Conservation (phyloP, 2,797 vertebrate genomes). For the Telmatherina bonti region DNA sequence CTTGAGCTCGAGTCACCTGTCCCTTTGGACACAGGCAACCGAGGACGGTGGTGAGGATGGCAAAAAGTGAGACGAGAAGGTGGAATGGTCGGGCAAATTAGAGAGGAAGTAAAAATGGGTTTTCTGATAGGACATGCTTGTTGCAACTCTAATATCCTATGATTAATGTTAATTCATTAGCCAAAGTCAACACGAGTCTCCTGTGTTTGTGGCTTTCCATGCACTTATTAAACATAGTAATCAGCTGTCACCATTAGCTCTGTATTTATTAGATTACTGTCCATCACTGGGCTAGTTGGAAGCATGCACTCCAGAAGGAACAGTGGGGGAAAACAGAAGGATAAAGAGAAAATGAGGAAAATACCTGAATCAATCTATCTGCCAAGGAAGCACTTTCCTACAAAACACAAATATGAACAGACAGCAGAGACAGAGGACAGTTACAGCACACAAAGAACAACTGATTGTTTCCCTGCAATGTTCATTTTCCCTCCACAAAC, state of each 20-base stretch:
- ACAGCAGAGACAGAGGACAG: slow-evolving; percentile 88
- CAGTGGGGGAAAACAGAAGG: slow-evolving; percentile 19
- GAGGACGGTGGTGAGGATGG: slow-evolving; percentile 69
- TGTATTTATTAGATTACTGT: slow-evolving; percentile 9
- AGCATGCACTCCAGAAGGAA: slow-evolving; percentile 68
- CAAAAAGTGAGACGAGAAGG: slow-evolving; percentile 44
- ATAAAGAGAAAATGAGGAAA: slow-evolving; percentile 73
- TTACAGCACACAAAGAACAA: slow-evolving; percentile 85
- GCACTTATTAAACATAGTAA: slow-evolving; percentile 48
- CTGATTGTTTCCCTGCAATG: slow-evolving; percentile 79
- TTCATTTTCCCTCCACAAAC: slow-evolving; percentile 82
- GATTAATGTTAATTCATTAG: slow-evolving; percentile 26
- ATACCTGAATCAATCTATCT: slow-evolving; percentile 99
- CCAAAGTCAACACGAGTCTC: slow-evolving; percentile 20
- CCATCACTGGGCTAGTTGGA: slow-evolving; percentile 46
- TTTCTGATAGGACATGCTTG: slow-evolving; percentile 69
- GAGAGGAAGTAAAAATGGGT: slow-evolving; percentile 45
- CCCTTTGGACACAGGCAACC: slow-evolving; percentile 88
- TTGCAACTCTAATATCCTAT: slow-evolving; percentile 37
- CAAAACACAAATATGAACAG: slow-evolving; percentile 93
- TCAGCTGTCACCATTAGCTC: slow-evolving; percentile 4
- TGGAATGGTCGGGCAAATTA: slow-evolving; percentile 54
- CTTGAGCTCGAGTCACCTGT: slow-evolving; percentile 99
- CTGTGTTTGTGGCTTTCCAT: slow-evolving; percentile 53
- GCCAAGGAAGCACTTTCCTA: slow-evolving; percentile 99